These are phyloP conservation scores for Ophiodon elongatus DNA, from an alignment of 2,113 vertebrate species.

Conservation along the genomic window DNA sequence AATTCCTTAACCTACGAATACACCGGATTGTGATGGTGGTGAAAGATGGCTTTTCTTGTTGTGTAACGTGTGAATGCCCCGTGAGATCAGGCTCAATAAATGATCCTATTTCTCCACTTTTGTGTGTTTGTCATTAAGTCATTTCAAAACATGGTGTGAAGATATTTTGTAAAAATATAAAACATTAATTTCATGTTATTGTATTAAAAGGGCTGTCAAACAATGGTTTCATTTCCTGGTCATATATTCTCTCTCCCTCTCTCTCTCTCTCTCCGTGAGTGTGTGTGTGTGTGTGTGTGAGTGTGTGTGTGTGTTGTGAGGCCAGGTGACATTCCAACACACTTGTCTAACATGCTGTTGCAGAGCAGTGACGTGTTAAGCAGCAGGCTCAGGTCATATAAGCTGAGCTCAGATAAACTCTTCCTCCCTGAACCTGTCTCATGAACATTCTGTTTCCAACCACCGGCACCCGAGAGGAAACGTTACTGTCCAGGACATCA, in stretches of 20 bases:
- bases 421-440: background rate
- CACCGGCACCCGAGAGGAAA: background rate
- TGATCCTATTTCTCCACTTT: no score
- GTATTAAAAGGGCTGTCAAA: no score
- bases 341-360: background rate
- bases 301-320: conserved; percentile 19
- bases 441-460: background rate
- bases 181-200: background rate
- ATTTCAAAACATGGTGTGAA: background rate
- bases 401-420: background rate
- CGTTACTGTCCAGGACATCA: background rate
- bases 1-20: no score
- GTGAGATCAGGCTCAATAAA: no score
- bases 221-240: no score
- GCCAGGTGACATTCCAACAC: conserved; percentile 51
- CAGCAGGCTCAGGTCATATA: no score
- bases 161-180: no score
- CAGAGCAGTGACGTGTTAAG: background rate
- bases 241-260: no score
- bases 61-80: no score
- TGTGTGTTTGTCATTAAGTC: background rate
- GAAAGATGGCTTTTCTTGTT: no score
- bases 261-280: no score
- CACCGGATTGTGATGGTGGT: no score
- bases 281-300: background rate